Base-by-base conservation (phyloP, 1,140 invertebrate species). In the Aradophagus sp. region DNA sequence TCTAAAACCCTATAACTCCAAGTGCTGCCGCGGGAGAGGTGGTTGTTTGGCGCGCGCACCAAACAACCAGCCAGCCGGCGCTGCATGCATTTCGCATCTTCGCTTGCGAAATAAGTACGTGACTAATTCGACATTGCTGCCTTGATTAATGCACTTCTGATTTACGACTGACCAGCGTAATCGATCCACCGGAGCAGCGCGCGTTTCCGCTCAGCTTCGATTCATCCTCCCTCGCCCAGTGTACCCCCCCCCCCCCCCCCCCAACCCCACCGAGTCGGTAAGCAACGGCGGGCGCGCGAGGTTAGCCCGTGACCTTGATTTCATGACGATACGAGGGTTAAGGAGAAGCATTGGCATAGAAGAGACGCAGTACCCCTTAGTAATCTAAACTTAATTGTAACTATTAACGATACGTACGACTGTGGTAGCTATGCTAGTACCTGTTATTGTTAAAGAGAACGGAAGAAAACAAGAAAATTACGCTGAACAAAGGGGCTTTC, bases 391-490 rank as follows among this genome's bases (percentile, higher is more conserved):
- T 80, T 81, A 82, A 83, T 80, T 81, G 70, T 83, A 83, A 84
- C 82, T 84, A 82, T 84, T 81, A 84, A 84, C 80, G 84, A 85
- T 84, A 84, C 82, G 84, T 85, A 84, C 82, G 83, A 84, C 84
- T 84, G 84, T 86, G 84, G 81, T 86, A 86, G 82, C 84, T 86
- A 85, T 84, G 82, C 84, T 84, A 84, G 84, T 85, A 85, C 84
- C 84, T 85, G 84, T 81, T 85, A 84, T 84, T 84, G 80, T 84
- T 84, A 84, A 83, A 84, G 65, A 78, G 63, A 80, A 72, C 62
- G 56, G 39, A 66, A 47, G 50, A 41, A 48, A 48, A 50, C n/a
- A 20, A 7, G 29, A 26, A 36, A 23, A 5, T 5, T 23, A n/a
- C n/a, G n/a, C n/a, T n/a, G n/a, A n/a, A n/a, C n/a, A n/a, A n/a